Base-by-base conservation (phyloP, 2,888 invertebrate genomes). In the Marronus borbonicus region DNA sequence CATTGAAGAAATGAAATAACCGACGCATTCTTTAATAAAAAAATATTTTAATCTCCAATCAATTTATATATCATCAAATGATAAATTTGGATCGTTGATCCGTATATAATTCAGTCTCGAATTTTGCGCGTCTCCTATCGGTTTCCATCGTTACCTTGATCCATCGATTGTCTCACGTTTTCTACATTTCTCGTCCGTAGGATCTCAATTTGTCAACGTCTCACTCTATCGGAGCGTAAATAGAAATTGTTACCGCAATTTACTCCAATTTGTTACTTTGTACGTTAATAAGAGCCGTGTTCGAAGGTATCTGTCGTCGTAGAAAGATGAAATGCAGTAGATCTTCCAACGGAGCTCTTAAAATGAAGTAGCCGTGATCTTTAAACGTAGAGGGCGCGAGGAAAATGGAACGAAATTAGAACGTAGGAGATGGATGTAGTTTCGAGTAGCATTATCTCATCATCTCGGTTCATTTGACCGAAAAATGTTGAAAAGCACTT, bases 121-220 rank as follows among this genome's bases (percentile, higher is more conserved):
- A 70, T 70, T 70, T 70, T 17, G 65, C 39, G 39, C 17, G 7
- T 8, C 28, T 64, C 3, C 14, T 64, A 39, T n/a, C 31, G 36
- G 17, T 39, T 64, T 31, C 36, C 36, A 36, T 8, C 17, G 17
- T 58, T 4, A 44, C 8, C 62, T 31, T 31, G 24, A 62, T 28
- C 31, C 28, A 62, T 12, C 10, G 14, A 62, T 31, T 31, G 62
- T 31, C 31, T 24, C 2, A 12, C 62, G 20, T 62, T 31, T 20
- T 58, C 55, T n/a, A 68, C 49, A 8, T 50, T 50, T 50, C 49
- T 50, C 50, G 24, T 24, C 24, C 28, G 24, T 24, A 28, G 49
- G 68, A 2, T 68, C 28, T 50, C 72, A 74, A 74, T 74, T 74
- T 60, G 60, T 74, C 72, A 74, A 74, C 28, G 62, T 74, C 60